These are phyloP conservation scores for Luscinia megarhynchos DNA, from an alignment of 2,797 vertebrate genomes.

Conservation along the genomic window DNA sequence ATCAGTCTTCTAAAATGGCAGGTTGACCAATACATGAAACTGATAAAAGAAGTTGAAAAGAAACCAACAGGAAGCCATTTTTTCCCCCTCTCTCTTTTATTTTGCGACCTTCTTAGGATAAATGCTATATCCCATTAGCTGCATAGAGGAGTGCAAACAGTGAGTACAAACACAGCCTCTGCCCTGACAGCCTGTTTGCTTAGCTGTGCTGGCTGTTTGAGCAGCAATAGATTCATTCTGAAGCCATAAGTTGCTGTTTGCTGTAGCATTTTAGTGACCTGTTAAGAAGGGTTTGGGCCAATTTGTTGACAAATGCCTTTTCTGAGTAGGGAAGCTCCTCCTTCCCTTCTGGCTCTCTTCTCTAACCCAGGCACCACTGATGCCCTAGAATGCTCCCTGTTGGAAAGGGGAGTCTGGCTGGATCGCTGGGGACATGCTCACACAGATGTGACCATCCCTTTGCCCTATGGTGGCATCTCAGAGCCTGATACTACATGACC, in stretches of 20 bases:
- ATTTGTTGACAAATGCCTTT: slow-evolving; percentile 9
- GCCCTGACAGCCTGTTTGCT: slow-evolving; percentile 10
- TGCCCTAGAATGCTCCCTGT: not conserved
- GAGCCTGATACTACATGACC: not conserved
- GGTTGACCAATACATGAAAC: not conserved
- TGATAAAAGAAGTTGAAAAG: slow-evolving; percentile 13
- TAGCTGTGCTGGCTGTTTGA: slow-evolving; percentile 50
- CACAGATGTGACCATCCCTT: not conserved
- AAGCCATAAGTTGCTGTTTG: slow-evolving; percentile 41
- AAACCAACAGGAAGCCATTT: not conserved
- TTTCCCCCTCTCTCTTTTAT: not conserved
- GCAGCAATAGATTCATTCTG: slow-evolving; percentile 20
- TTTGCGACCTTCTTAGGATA: not conserved
- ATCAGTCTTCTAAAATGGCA: slow-evolving; percentile 15
- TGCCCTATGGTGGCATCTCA: not conserved
- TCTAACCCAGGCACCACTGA: not conserved
- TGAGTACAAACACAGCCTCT: slow-evolving; percentile 25
- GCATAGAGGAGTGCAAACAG: slow-evolving; percentile 28
- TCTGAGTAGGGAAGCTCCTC: not conserved
- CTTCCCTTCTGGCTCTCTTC: not conserved
- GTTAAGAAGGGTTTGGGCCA: not conserved
- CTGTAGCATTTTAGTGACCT: slow-evolving; percentile 10
- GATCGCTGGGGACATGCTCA: not conserved
- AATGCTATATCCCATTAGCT: slow-evolving; percentile 27
- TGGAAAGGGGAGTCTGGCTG: not conserved